Base-by-base conservation (phyloP, 1,140 invertebrate genomes). In the Microplitis mediator region DNA sequence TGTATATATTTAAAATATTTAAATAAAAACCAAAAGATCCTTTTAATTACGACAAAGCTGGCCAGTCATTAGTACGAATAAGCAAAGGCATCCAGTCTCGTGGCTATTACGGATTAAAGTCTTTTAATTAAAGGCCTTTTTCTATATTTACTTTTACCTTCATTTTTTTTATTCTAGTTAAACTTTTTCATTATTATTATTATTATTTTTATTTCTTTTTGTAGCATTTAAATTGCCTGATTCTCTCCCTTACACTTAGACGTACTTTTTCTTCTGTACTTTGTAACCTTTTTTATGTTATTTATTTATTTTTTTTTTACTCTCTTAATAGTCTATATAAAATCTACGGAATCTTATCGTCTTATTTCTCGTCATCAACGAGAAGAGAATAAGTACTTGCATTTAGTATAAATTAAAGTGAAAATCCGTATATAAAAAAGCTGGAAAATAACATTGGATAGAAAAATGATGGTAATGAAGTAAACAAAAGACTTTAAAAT, bases 201-300 rank as follows among this genome's bases (percentile, higher is more conserved):
- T 54, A 8, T 54, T 35, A 13, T 13, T 67, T 67, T 52, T 67
- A 9, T 13, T 31, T 13, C 51, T 35, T 85, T 82, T 81, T 81
- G 76, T 75, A 75, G 83, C 82, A 84, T 85, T 84, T 83, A 85
- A 85, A 86, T 86, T 83, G 79, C 81, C 82, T 84, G 78, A 86
- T 86, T 85, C 84, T 67, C 9, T 8, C 39, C 62, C 65, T 78
- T 72, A 58, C 67, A 34, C 61, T 56, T 74, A 35, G 35, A 56
- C n/a, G 34, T 74, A 50, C 64, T 72, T 61, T 36, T 66, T 58
- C 4, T 36, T 65, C 61, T 63, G 35, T 63, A 60, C 45, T 54
- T 62, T 54, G 32, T 71, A 54, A 58, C 56, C 56, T 58, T 71
- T 74, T 73, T 68, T n/a, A 45, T 39, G n/a, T 65, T 23, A 45